A percentile compares a stretch with the other conserved stretches of the same genome.
Conservation (phyloP, 1,140 invertebrate species). For the Laupala kohalensis region DNA sequence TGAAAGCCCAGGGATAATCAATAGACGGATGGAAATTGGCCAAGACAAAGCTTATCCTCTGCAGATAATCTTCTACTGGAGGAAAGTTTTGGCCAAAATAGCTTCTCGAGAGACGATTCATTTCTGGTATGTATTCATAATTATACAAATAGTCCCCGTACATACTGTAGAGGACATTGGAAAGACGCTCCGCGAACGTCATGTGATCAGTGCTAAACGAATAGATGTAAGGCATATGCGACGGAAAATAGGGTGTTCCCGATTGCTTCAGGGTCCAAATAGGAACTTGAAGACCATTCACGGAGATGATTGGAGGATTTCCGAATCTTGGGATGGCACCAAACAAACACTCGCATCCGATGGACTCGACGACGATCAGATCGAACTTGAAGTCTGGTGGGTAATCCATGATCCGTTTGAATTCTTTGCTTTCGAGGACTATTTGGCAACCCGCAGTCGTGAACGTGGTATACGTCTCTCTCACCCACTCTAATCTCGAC, state of each 20-base stretch:
- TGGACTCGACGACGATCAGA: constrained; percentile 41
- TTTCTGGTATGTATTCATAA: not conserved
- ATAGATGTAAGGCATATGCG: constrained; percentile 23
- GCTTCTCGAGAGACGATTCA: not conserved
- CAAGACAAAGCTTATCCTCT: constrained; percentile 20
- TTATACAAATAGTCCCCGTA: not conserved
- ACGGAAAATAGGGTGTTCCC: not conserved
- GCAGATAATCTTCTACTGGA: constrained; percentile 17
- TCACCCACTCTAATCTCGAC: not conserved
- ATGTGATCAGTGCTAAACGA: constrained; percentile 23
- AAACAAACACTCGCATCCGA: constrained; percentile 37
- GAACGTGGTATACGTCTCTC: no score
- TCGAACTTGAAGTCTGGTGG: constrained; percentile 22
- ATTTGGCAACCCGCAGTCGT: not conserved
- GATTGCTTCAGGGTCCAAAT: not conserved
- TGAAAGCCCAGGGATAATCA: constrained; percentile 15
- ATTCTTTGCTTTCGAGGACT: not conserved
- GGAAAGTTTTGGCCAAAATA: constrained; percentile 8
- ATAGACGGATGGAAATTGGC: constrained; percentile 19
- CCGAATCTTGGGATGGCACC: constrained; percentile 27
- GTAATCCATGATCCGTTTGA: not conserved
- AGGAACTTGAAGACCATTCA: not conserved
- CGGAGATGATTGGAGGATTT: constrained; percentile 27
- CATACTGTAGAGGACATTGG: constrained; percentile 15
- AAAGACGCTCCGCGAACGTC: constrained; percentile 28